Evolutionary conservation across 2,797 vertebrate genomes (phyloP), one percentile per base, ranked within the genome.

Genomic region (Bradypodion pumilum): DNA sequence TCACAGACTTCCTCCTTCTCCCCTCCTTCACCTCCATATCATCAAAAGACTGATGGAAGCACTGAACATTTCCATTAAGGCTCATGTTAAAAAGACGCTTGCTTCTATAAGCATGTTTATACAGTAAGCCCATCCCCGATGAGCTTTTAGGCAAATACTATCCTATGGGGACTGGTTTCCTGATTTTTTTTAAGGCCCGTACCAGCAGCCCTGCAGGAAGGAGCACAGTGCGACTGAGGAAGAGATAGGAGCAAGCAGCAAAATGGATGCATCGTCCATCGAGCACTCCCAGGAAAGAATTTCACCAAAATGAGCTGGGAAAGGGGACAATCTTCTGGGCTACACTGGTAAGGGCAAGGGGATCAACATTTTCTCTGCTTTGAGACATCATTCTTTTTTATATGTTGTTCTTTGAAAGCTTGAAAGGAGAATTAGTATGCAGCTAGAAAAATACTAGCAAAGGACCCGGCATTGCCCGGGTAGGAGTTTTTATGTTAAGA

Each of bases 71-170:
- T 85, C 82, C n/a, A 56, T 44, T 10, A 63, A 74, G 21, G 1
- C 82, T 90, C 74, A 7, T 77, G 37, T 77, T 70, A 49, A 79
- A 72, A 75, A 73, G 62, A 85, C 72, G 79, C 60, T 84, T 75
- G 83, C 49, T 86, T 94, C 59, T 75, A 44, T 73, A 60, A 42
- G 25, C 32, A 60, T 87, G 92, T 93, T 94, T 93, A 94, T 77
- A n/a, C 62, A 80, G 80, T 74, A 65, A 86, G 82, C 0, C 32
- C 29, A 88, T 88, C 90, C 84, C 90, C 81, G 74, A 81, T 89
- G 90, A 91, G 84, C 83, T 52, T 2, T 0, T 52, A 86, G 84
- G 56, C 69, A 86, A 69, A 80, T 21, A 32, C 3, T 0, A 72
- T 13, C 69, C 92, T 85, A 69, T 72, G 21, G 92, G 87, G 92